Base-by-base conservation (phyloP, 2,797 vertebrate species). In the Bradypodion ventrale region DNA sequence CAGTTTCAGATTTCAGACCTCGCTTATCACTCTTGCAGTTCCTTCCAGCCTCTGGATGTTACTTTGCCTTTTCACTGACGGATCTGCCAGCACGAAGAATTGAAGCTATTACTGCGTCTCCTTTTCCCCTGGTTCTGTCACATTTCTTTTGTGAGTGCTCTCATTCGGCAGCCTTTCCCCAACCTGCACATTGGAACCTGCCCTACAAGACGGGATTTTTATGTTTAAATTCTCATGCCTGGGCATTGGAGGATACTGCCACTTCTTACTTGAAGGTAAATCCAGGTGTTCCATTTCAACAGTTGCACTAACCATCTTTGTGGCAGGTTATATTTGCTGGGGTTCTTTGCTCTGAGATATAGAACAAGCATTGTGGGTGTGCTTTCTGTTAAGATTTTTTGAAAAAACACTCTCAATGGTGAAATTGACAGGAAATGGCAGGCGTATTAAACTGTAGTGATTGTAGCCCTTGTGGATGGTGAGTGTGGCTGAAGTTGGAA, bases 1-100 rank as follows among this genome's bases (percentile, higher is more conserved):
- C 93, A 78, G 95, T 74, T 92, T 95, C 94, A 27, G 90, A 78
- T 95, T 95, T 95, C 95, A 96, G 90, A 88, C 85, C 76, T 87
- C 5, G n/a, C 69, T 91, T 91, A 91, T 92, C 90, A 12, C 35
- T 85, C 56, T 42, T n/a, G 88, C 85, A 74, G 78, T 35, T 83
- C 87, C 87, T 90, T 44, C 78, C 86, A 66, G 78, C 2, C 13
- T 66, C 85, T 46, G 88, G 85, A 87, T 88, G 59, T 37, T 89
- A 80, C 60, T 56, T 65, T 82, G 84, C 84, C 52, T 73, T 88
- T 80, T 68, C 1, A 7, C 86, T 29, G 83, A 77, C 83, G 63
- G 85, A 80, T 75, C 70, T 84, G 56, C 82, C 75, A 32, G 59
- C 35, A 56, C 29, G 37, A 81, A 63, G 78, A 72, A 79, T 80